These are phyloP conservation scores for Lacanobia oleracea DNA, from an alignment of 2,888 invertebrate species.

Conservation along the genomic window DNA sequence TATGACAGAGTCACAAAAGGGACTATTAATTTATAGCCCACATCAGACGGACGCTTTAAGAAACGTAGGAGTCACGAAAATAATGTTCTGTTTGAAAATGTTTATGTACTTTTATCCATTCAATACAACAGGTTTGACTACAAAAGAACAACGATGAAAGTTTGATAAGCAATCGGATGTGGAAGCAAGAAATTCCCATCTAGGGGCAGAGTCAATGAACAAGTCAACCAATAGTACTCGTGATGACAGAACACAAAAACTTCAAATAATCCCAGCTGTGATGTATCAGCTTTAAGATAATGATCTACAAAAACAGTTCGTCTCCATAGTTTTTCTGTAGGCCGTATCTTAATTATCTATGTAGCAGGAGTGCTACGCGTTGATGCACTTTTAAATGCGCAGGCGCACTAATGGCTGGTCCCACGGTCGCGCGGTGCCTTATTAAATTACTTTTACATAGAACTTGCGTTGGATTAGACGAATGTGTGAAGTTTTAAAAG, in stretches of 20 bases:
- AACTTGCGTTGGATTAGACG: slow-evolving; percentile 55
- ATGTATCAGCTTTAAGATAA: slow-evolving; percentile 46
- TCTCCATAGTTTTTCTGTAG: slow-evolving; percentile 67
- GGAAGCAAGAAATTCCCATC: slow-evolving; percentile 26
- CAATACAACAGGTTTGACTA: slow-evolving; percentile 25
- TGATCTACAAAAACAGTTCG: slow-evolving; percentile 61
- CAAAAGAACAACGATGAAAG: slow-evolving; percentile 32
- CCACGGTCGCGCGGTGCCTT: slow-evolving; percentile 73
- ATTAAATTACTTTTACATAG: slow-evolving; percentile 72
- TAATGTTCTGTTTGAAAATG: slow-evolving; percentile 22
- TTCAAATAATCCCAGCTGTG: slow-evolving; percentile 29
- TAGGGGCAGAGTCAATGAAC: slow-evolving; percentile 11
- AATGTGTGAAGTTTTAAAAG: slow-evolving; percentile 48
- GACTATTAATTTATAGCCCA: slow-evolving; percentile 36
- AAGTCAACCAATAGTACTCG: slow-evolving; percentile 15
- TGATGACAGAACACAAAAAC: slow-evolving; percentile 48
- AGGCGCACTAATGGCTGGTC: slow-evolving; percentile 70
- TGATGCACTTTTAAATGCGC: slow-evolving; percentile 84
- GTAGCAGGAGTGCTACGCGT: slow-evolving; percentile 58
- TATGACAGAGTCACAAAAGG: slow-evolving; percentile 43
- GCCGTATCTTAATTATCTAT: slow-evolving; percentile 74
- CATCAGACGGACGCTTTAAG: slow-evolving; percentile 22
- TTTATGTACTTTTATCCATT: slow-evolving; percentile 21
- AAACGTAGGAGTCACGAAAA: slow-evolving; percentile 46
- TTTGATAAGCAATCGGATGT: slow-evolving; percentile 16